Conservation (phyloP, 2,797 vertebrate genomes). For the Naso thynnoides region DNA sequence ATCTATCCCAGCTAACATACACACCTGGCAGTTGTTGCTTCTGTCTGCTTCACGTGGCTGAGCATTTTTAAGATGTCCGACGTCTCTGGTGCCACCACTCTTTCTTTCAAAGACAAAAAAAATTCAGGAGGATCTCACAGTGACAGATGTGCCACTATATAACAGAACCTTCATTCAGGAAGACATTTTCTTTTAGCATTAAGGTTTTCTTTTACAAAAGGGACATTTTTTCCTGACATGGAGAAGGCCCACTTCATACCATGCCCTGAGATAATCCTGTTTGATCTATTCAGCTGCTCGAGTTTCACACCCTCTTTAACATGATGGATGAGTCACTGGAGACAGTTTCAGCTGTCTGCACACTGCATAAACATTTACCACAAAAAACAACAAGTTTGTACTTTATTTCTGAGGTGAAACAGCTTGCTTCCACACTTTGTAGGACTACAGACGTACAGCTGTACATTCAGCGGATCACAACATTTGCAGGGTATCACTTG, state of each 20-base stretch:
- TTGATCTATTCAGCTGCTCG: neutral
- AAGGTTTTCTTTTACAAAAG: neutral
- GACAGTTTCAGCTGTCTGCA: slow-evolving; percentile 11
- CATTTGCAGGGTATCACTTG: too few species aligned
- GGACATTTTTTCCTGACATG: neutral
- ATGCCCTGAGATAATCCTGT: neutral
- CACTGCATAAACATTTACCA: neutral
- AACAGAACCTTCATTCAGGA: neutral
- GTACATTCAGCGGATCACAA: neutral
- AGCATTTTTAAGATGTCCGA: neutral
- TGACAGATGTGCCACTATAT: neutral
- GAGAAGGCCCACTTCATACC: neutral
- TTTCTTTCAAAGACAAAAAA: neutral
- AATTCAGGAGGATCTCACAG: neutral
- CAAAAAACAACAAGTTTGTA: neutral
- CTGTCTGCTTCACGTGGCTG: neutral
- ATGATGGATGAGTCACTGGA: slow-evolving; percentile 9
- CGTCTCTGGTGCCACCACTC: neutral
- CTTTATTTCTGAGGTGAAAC: neutral
- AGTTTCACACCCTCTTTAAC: slow-evolving; percentile 6
- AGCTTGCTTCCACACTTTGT: neutral
- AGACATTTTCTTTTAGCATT: neutral
- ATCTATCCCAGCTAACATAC: neutral
- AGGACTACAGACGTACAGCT: neutral
- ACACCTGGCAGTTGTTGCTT: neutral